These are phyloP conservation scores for Galaxea fascicularis DNA, from an alignment of 92 coral and sea anemone species.

Conservation along the genomic window DNA sequence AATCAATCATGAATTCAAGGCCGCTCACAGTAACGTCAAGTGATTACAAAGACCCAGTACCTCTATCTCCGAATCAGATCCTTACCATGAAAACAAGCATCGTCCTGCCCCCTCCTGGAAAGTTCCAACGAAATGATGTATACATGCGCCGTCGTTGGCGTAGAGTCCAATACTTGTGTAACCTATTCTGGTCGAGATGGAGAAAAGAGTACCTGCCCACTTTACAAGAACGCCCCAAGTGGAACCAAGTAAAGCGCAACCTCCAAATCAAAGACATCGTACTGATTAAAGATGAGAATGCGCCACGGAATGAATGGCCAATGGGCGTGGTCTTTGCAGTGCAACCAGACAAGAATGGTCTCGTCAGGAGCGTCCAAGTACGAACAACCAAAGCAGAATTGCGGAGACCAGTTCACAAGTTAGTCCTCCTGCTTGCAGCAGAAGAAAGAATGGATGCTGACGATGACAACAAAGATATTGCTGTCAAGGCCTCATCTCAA, in stretches of 20 bases:
- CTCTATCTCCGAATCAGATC: neutral
- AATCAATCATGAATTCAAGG: neutral
- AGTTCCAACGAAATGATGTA: too few relatives aligned
- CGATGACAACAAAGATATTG: neutral
- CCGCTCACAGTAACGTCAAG: constrained; percentile 7
- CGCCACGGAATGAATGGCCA: constrained; percentile 55
- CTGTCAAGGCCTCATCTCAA: neutral
- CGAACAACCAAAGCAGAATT: too few relatives aligned
- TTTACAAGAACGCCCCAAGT: constrained; percentile 52
- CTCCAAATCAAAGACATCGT: constrained; percentile 46
- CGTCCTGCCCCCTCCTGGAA: too few relatives aligned
- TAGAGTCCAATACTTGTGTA: neutral
- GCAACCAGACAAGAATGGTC: constrained; percentile 18
- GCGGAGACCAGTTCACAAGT: too few relatives aligned
- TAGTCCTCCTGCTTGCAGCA: too few relatives aligned
- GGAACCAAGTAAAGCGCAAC: constrained; percentile 51
- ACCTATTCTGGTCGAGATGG: constrained; percentile 29
- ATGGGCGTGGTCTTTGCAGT: neutral
- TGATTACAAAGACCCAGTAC: constrained; percentile 4
- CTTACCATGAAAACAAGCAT: too few relatives aligned
- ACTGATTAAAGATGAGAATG: constrained; percentile 43
- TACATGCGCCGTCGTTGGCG: constrained; percentile 9
- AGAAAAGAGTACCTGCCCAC: constrained; percentile 14
- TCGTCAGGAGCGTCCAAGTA: constrained; percentile 16
- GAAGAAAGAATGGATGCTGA: constrained; percentile 18